Evolutionary conservation across 2,888 invertebrate species (phyloP), one percentile per base, ranked within the genome.

Genomic region (Fragum whitleyi): DNA sequence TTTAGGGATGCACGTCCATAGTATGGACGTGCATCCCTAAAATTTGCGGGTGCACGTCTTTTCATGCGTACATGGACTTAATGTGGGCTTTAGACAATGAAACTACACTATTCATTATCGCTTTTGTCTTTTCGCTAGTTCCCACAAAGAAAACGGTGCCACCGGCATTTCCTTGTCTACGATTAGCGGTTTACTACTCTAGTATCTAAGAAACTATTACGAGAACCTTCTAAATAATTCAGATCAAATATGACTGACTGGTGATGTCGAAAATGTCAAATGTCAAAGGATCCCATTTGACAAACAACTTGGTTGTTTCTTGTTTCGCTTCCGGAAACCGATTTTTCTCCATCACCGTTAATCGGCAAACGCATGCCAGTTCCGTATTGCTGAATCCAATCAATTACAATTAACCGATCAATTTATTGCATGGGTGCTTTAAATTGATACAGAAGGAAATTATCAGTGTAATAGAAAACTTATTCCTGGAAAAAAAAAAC

Each of bases 221-320:
- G 47, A 3, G 47, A 47, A 47, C 19, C 47, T 47, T 47, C 47
- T 47, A 47, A 47, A 47, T 47, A 47, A 47, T 47, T 47, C 47
- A 47, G 47, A 47, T 47, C 47, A 47, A 47, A 47, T 47, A 47
- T 47, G 47, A 47, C 47, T 47, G 47, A 47, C 47, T 47, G 14
- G 47, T 47, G 47, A 47, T 47, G 47, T 47, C 47, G 47, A 47
- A 47, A 47, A 47, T 47, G 47, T 47, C 47, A 47, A 47, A 47
- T 47, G 47, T 47, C 47, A 47, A n/a, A 19, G 47, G 5, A 47
- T 14, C 47, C 14, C 47, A 47, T 47, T 16, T 47, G 47, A 47
- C 47, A 47, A 47, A 47, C 47, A 3, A 47, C 47, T n/a, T 47
- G 14, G 19, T 47, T 47, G 47, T 47, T 47, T 47, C 9, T 47